These are phyloP conservation scores for Rhamphomyia laevipes DNA, from an alignment of 2,888 invertebrate species.

Conservation along the genomic window DNA sequence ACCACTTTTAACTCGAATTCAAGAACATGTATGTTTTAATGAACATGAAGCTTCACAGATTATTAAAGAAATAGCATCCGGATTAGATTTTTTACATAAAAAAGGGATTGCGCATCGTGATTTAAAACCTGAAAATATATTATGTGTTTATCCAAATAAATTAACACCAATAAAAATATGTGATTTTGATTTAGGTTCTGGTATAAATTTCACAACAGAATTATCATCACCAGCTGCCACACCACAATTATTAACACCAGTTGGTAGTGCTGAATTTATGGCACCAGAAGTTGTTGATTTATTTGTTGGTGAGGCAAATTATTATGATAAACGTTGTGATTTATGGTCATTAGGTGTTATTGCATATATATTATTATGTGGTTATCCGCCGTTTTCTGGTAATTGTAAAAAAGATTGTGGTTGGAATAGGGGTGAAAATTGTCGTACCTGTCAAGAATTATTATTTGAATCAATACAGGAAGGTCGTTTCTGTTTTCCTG, in stretches of 20 bases:
- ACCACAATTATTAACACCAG: constrained; percentile 88
- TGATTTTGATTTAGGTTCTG: constrained; percentile 96
- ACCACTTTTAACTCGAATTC: constrained; percentile 84
- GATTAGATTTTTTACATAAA: constrained; percentile 88
- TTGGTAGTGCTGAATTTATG: constrained; percentile 53
- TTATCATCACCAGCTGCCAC: constrained; percentile 80
- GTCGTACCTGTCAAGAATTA: constrained; percentile 81
- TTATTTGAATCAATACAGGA: constrained; percentile 88
- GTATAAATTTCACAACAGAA: constrained; percentile 78
- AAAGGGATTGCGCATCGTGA: constrained; percentile 91
- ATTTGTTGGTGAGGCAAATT: constrained; percentile 84
- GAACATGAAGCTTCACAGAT: constrained; percentile 94
- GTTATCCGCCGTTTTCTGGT: constrained; percentile 96
- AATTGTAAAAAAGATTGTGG: constrained; percentile 93
- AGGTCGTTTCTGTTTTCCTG: constrained; percentile 54
- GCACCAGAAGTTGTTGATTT: constrained; percentile 91
- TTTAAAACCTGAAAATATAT: constrained; percentile 96
- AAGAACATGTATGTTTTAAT: constrained; percentile 84
- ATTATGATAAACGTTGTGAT: constrained; percentile 92
- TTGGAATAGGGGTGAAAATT: constrained; percentile 92
- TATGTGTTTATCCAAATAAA: constrained; percentile 80
- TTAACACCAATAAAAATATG: constrained; percentile 94
- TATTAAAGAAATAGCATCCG: constrained; percentile 85
- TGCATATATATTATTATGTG: constrained; percentile 90
- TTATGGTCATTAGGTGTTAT: constrained; percentile 95